Evolutionary conservation across 2,888 invertebrate genomes (phyloP), one percentile per base, ranked within the genome.

Genomic region (Meiosimyza decipiens): DNA sequence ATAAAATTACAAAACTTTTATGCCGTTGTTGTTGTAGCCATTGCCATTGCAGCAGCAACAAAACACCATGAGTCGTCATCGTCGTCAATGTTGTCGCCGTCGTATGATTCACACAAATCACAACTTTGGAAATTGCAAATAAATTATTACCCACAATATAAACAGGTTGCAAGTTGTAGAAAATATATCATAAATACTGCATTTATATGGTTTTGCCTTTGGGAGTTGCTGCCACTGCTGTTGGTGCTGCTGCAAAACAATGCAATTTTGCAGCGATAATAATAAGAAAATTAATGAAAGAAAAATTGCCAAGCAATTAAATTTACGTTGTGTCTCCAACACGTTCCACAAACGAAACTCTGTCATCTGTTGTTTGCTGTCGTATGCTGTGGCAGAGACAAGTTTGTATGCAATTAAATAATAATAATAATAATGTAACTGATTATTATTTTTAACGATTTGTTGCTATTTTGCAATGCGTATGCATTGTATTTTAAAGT

Each of bases 321-420:
- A 51, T 40, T 22, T 15, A 28, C 22, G 40, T 12, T 54, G 70
- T 69, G 68, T 70, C 70, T 47, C 70, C 63, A 63, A 70, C 63
- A 63, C 62, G 52, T 70, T 54, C 40, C 5, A 40, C 47, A 70
- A 70, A 70, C 70, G 70, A 63, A 70, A 70, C 70, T 40, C 40
- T 40, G 40, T 40, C 40, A 40, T 40, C 40, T 40, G 40, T 40
- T 40, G 40, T 40, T 28, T 40, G 40, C 62, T 40, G 52, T 62
- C 63, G 63, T 70, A 52, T 62, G 54, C 63, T 70, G 54, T 52
- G 54, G 52, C 70, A 54, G 16, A 54, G 9, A 51, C 22, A 40
- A 54, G 54, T 70, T 50, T 33, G 33, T 28, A 40, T 40, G 22
- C 54, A 63, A 70, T 70, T 63, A 63, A 59, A 54, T n/a, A 54